Conservation (phyloP, 1,140 invertebrate species). For the Drosophila athabasca region DNA sequence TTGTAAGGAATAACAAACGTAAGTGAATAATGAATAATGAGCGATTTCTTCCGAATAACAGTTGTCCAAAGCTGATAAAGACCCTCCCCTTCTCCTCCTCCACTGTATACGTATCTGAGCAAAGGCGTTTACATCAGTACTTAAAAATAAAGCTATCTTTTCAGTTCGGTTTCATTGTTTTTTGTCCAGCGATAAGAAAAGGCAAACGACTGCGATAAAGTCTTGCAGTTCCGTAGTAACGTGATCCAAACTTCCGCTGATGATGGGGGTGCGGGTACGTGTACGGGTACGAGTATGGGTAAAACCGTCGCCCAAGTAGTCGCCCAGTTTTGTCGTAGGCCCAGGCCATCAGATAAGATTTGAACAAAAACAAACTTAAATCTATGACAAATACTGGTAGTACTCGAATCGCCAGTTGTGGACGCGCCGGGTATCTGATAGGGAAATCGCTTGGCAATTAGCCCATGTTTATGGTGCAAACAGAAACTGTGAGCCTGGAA, state of each 20-base stretch:
- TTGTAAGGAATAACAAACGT: constrained; percentile 22
- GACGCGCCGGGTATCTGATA: not conserved
- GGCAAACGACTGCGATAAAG: constrained; percentile 48
- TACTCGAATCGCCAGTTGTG: not conserved
- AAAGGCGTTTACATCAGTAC: constrained; percentile 63
- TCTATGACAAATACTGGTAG: constrained; percentile 35
- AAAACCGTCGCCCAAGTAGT: constrained; percentile 32
- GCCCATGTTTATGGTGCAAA: constrained; percentile 40
- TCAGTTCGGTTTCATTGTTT: constrained; percentile 26
- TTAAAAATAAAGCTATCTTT: constrained; percentile 64
- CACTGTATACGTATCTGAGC: not conserved
- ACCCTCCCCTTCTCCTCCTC: too few relatives aligned
- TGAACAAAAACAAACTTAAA: constrained; percentile 18
- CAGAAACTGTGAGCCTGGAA: not conserved
- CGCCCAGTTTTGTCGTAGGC: constrained; percentile 61
- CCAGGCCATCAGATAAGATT: constrained; percentile 61
- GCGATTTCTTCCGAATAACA: constrained; percentile 49
- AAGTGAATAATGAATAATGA: constrained; percentile 72
- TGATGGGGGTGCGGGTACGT: constrained; percentile 40
- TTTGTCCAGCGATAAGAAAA: constrained; percentile 28
- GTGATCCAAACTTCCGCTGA: constrained; percentile 62
- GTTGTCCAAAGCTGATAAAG: constrained; percentile 37
- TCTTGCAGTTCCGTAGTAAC: constrained; percentile 47
- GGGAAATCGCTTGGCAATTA: constrained; percentile 15
- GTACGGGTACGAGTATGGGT: constrained; percentile 5